phyloP scores from a whole-genome alignment of 2,888 invertebrate species.

The Melikaiella ostensackeni region DNA sequence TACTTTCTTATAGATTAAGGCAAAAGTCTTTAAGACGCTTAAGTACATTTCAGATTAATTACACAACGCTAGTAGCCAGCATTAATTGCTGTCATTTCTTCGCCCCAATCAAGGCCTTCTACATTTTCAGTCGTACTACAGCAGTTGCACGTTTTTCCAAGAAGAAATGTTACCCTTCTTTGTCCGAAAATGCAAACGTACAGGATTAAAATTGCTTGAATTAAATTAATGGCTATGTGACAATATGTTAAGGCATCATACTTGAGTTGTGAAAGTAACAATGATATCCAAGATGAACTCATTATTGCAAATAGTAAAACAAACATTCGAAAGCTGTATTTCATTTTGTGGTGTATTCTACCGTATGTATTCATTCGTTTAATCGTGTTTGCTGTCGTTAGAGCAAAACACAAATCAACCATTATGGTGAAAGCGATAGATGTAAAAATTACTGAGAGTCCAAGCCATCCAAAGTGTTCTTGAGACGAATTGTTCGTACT shows the following conservation, averaged over 20 bases:
- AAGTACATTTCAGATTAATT: constrained; percentile 15
- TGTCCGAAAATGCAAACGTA: constrained; percentile 89
- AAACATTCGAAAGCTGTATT: constrained; percentile 91
- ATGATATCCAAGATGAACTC: constrained; percentile 87
- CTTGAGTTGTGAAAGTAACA: constrained; percentile 86
- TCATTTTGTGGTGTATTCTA: constrained; percentile 90
- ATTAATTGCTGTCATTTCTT: constrained; percentile 93
- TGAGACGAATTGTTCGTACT: constrained; percentile 79
- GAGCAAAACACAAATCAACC: constrained; percentile 88
- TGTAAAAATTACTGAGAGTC: constrained; percentile 89
- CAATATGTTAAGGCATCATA: constrained; percentile 86
- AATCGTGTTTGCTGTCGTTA: constrained; percentile 88
- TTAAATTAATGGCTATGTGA: constrained; percentile 86
- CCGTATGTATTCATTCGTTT: constrained; percentile 91
- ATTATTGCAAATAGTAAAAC: constrained; percentile 86
- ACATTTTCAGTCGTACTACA: constrained; percentile 81
- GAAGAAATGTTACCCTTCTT: constrained; percentile 87
- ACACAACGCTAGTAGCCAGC: constrained; percentile 79
- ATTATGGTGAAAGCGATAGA: constrained; percentile 89
- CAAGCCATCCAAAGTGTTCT: constrained; percentile 89
- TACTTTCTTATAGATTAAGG: background rate
- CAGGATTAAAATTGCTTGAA: constrained; percentile 86
- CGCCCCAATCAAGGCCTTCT: constrained; percentile 90
- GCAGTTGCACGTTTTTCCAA: constrained; percentile 86
- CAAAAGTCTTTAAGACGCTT: background rate